Evolutionary conservation across 2,113 vertebrate genomes (phyloP), one percentile per base, ranked within the genome.

Genomic region (Vulpes vulpes): DNA sequence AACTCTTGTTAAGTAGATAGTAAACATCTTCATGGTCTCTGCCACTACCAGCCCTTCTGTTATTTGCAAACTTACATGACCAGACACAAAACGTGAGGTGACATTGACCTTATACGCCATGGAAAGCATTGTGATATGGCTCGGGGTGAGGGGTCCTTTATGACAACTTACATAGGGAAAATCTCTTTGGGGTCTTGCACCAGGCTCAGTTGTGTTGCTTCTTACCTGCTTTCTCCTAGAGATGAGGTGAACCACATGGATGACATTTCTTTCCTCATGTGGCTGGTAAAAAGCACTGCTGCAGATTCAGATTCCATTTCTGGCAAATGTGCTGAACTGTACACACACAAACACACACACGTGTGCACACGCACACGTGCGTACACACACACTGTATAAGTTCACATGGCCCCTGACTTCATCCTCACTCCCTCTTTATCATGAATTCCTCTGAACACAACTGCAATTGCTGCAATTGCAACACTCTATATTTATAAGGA

Each of bases 11-110:
- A 59, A 62, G 32, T 67, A 65, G 55, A 62, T 5, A 67, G 22
- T 15, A 79, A 83, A 35, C 4, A 17, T 60, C 20, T 55, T 59
- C 62, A 3, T 2, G n/a, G 49, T 32, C 59, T 88, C 69, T 62
- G 27, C 32, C 38, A 27, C 12, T 22, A n/a, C 14, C 27, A 67
- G 22, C 43, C 49, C 19, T 55, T 86, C 60, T n/a, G 64, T 38
- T 84, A 67, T 93, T 83, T 96, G 74, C 80, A 89, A 89, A 35
- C n/a, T 65, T 89, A 92, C 10, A 32, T 27, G 43, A 87, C 38
- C 10, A 55, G 80, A 55, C n/a, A 82, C 1, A 38, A 95, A 86
- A 53, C 14, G 30, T n/a, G 27, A 55, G 16, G 27, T 49, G 62
- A 30, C 9, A 6, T 23, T 67, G 60, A 57, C 25, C 7, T 51